Evolutionary conservation across 1,140 invertebrate species (phyloP).

Genomic region (Antheraea mylitta): DNA sequence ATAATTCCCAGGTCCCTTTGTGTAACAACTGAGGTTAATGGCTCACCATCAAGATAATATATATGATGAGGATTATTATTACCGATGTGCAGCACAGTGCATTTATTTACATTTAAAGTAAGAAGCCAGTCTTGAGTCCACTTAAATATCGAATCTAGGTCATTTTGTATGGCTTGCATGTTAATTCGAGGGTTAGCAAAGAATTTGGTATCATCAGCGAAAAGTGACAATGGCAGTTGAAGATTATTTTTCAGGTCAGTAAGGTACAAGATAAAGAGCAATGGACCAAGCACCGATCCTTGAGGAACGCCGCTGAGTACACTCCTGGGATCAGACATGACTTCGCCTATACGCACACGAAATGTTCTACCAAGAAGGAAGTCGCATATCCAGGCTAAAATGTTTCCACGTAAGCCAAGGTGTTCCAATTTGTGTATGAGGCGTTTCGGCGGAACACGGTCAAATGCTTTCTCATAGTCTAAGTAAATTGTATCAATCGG

Average conservation of each 20-base stretch:
- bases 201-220: background rate
- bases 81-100: background rate
- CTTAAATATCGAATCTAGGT: background rate
- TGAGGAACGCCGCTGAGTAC: background rate
- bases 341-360: no score
- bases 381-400: no score
- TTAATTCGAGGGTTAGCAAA: background rate
- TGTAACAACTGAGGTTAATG: background rate
- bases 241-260: background rate
- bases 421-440: no score
- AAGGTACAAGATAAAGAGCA: constrained; percentile 1
- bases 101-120: constrained; percentile 2
- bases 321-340: background rate
- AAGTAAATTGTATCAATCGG: no score
- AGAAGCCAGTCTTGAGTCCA: background rate
- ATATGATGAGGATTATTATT: constrained; percentile 8
- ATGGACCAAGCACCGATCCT: background rate
- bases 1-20: background rate
- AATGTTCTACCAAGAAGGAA: no score
- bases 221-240: background rate
- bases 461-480: no score
- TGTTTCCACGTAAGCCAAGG: no score
- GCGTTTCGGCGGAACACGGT: no score
- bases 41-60: background rate
- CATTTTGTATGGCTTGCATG: background rate